phyloP scores from a whole-genome alignment of 2,797 vertebrate genomes.

The Peromyscus nudipes region DNA sequence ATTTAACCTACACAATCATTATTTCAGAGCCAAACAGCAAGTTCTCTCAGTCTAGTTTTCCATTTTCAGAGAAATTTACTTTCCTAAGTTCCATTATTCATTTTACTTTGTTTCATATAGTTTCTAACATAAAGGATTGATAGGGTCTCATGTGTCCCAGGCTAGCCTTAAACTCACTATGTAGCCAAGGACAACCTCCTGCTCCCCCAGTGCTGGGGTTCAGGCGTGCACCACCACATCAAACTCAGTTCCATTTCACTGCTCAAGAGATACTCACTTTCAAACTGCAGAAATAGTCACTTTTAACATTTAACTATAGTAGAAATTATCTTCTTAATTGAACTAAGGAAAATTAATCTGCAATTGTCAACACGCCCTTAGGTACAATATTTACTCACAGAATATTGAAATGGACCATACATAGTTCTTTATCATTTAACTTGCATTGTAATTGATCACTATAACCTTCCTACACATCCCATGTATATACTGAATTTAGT shows the following conservation, averaged over 20 bases:
- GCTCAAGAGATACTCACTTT: constrained; percentile 53
- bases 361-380: constrained; percentile 8
- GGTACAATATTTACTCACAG: background rate
- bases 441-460: constrained; percentile 18
- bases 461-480: background rate
- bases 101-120: constrained; percentile 32
- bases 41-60: background rate
- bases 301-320: background rate
- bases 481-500: constrained; percentile 50
- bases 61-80: background rate
- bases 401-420: constrained; percentile 32
- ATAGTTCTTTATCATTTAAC: constrained; percentile 27
- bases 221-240: background rate
- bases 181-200: background rate
- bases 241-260: background rate
- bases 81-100: background rate
- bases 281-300: constrained; percentile 51
- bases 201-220: background rate
- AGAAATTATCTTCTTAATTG: constrained; percentile 17
- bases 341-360: constrained; percentile 41
- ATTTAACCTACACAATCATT: constrained; percentile 26
- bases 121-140: background rate
- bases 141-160: background rate
- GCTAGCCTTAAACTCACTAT: background rate
- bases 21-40: constrained; percentile 34